Conservation (phyloP, 2,113 vertebrate genomes). For the Eudorcas thomsonii region DNA sequence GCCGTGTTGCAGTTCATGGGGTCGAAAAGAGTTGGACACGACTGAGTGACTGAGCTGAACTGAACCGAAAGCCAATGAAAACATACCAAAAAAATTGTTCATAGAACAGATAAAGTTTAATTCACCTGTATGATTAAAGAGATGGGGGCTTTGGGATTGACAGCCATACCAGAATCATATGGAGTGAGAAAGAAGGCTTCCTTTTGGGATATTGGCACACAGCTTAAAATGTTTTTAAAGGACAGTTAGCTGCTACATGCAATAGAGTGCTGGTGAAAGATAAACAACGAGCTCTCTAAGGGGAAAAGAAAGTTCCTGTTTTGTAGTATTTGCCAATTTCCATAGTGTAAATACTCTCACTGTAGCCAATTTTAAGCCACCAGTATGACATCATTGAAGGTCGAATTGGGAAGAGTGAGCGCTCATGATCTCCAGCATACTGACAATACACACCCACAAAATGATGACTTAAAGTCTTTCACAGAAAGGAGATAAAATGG, state of each 20-base stretch:
- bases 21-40: fast-evolving
- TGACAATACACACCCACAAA: neutral
- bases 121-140: neutral
- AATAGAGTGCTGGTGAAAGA: neutral
- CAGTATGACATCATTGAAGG: neutral
- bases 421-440: neutral
- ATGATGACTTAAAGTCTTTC: neutral
- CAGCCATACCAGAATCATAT: neutral
- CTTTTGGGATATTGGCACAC: neutral
- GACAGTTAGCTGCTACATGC: neutral
- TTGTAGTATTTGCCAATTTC: neutral
- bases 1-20: neutral
- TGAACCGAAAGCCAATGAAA: neutral
- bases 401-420: neutral
- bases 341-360: neutral
- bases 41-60: neutral
- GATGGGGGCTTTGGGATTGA: neutral
- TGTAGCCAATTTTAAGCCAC: neutral
- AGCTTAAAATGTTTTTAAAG: neutral
- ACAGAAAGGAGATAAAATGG: neutral
- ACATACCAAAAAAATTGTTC: neutral
- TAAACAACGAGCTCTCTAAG: neutral
- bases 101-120: neutral
- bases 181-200: neutral
- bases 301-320: neutral